Conservation (phyloP, 2,888 invertebrate genomes). For the Oxyteleia sp. region DNA sequence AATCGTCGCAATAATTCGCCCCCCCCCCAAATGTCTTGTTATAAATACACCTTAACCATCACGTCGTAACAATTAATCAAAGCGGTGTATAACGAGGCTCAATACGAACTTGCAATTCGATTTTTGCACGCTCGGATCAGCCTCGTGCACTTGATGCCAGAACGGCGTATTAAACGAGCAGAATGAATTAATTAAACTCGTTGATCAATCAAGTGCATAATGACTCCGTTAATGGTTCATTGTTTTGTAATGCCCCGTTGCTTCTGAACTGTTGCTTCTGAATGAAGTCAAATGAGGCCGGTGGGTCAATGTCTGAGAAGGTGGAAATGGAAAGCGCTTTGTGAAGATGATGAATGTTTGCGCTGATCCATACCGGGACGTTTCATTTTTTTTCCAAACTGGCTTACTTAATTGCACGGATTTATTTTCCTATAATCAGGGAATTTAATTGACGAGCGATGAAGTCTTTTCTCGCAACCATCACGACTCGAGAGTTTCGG, state of each 20-base stretch:
- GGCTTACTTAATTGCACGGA: not conserved
- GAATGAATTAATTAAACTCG: conserved; percentile 54
- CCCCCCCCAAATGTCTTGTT: no score
- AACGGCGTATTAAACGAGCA: conserved; percentile 20
- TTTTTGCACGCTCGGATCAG: not conserved
- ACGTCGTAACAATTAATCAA: no score
- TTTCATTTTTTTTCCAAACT: conserved; percentile 13
- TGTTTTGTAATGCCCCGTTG: conserved; percentile 54
- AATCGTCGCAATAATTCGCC: no score
- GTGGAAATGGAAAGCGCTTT: conserved; percentile 73
- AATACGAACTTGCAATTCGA: not conserved
- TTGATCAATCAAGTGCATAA: conserved; percentile 64
- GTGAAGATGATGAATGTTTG: conserved; percentile 59
- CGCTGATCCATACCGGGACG: conserved; percentile 22
- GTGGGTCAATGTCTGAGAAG: conserved; percentile 72
- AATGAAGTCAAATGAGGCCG: conserved; percentile 65
- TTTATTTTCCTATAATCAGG: conserved; percentile 7
- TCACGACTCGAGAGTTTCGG: not conserved
- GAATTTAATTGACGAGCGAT: conserved; percentile 8
- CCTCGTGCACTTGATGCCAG: conserved; percentile 1
- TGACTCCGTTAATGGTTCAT: conserved; percentile 60
- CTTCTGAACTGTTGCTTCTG: conserved; percentile 49
- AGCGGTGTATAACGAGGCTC: no score
- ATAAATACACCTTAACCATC: no score
- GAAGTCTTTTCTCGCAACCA: conserved; percentile 8